Base-by-base conservation (phyloP, 2,797 vertebrate species). In the Galaxias olidus region DNA sequence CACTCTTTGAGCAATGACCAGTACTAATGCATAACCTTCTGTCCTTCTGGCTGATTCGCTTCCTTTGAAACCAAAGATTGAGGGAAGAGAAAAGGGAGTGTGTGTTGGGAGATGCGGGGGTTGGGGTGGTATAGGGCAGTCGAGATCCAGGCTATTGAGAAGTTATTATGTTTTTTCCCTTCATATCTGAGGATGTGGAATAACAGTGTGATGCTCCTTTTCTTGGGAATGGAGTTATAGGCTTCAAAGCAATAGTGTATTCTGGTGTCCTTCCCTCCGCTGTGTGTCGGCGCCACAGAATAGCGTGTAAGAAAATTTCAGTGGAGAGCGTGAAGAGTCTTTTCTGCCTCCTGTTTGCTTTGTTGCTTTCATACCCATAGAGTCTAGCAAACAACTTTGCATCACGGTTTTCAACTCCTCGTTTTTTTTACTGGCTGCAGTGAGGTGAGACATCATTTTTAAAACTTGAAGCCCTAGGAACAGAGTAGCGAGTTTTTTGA, bases 1-100 rank as follows among this genome's bases (percentile, higher is more conserved):
- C 84, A 90, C 92, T 96, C 95, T 98, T 97, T 98, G 96, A 98
- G 96, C 96, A 96, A 93, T 98, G 96, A 98, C 96, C 97, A 98
- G 94, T 95, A 98, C 94, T 98, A 98, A 98, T 99, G 93, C 93
- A 93, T 95, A 95, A 98, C 96, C 96, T 96, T 95, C 91, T 96
- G 94, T 98, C 95, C 96, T 97, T 96, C 94, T 95, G 92, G 93
- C 92, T 96, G 93, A 97, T 96, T 96, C 91, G 81, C 90, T 96
- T 92, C 91, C 92, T 96, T 95, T 96, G 94, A 98, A 97, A 96
- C 90, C 90, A 89, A 92, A 94, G 94, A 95, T 94, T 94, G 94
- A 95, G 93, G 90, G 89, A 90, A 89, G 88, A 91, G 89, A 87
- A 88, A 77, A 87, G 89, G 43, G 55, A 83, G 78, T 81, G 67